phyloP scores from a whole-genome alignment of 1,140 invertebrate genomes.

The Drosophila baimaii region DNA sequence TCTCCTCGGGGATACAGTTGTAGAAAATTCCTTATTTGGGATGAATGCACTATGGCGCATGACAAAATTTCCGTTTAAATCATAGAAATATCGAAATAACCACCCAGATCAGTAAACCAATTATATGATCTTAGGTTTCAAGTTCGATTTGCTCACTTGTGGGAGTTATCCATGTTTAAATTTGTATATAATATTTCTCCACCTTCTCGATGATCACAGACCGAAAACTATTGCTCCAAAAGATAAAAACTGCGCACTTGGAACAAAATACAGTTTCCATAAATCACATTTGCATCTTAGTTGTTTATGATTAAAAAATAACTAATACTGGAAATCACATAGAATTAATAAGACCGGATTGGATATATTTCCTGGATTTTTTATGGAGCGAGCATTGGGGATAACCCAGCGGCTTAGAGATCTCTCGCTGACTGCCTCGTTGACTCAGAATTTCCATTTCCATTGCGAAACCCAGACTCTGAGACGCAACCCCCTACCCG shows the following conservation, averaged over 20 bases:
- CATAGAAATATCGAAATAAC: background rate
- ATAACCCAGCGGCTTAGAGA: slow-evolving; percentile 3
- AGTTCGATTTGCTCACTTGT: background rate
- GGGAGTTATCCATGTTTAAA: background rate
- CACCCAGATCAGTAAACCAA: background rate
- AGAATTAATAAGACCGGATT: background rate
- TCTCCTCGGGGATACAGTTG: background rate
- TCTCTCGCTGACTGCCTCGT: slow-evolving; percentile 14
- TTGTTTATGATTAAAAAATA: background rate
- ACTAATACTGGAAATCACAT: background rate
- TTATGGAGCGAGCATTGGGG: background rate
- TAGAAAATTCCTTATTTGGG: too few relatives aligned
- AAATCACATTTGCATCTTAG: too few relatives aligned
- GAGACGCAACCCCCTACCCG: slow-evolving; percentile 3
- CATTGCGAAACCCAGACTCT: background rate
- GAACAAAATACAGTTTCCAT: too few relatives aligned
- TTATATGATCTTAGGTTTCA: background rate
- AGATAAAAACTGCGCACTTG: too few relatives aligned
- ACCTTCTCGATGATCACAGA: background rate
- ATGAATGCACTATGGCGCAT: too few relatives aligned
- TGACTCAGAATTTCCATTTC: slow-evolving; percentile 13
- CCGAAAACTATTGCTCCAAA: background rate
- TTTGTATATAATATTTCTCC: background rate
- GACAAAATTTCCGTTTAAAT: too few relatives aligned
- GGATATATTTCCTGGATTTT: background rate